These are phyloP conservation scores for Perca fluviatilis DNA, from an alignment of 2,113 vertebrate genomes.

Conservation along the genomic window DNA sequence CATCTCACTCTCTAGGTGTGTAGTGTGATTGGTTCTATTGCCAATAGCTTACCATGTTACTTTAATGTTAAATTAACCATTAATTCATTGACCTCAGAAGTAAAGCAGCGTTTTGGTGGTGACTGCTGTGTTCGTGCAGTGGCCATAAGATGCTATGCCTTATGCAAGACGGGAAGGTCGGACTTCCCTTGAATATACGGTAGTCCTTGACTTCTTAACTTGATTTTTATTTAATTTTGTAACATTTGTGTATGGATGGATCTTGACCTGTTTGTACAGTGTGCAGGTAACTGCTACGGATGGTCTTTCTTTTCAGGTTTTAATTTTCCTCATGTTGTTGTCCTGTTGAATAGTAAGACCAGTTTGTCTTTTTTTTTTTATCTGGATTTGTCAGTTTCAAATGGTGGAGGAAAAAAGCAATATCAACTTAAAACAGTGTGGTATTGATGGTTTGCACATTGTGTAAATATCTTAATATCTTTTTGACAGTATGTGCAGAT, in stretches of 20 bases:
- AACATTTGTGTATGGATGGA: slow-evolving; percentile 57
- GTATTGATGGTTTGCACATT: slow-evolving; percentile 82
- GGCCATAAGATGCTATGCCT: slow-evolving; percentile 80
- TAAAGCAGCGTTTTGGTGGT: slow-evolving; percentile 65
- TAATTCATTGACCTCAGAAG: slow-evolving; percentile 75
- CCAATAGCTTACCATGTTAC: slow-evolving; percentile 64
- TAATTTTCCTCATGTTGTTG: slow-evolving; percentile 55
- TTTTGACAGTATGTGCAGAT: slow-evolving; percentile 72
- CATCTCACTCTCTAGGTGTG: slow-evolving; percentile 63
- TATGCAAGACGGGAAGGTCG: slow-evolving; percentile 80
- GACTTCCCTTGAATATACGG: slow-evolving; percentile 78
- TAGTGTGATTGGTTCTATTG: slow-evolving; percentile 66
- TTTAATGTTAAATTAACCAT: slow-evolving; percentile 59
- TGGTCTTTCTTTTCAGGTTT: slow-evolving; percentile 66
- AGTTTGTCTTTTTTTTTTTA: slow-evolving; percentile 51
- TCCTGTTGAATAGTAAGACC: slow-evolving; percentile 54
- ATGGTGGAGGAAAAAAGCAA: slow-evolving; percentile 73
- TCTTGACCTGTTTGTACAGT: slow-evolving; percentile 56
- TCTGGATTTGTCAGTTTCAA: slow-evolving; percentile 60
- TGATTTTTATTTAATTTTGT: slow-evolving; percentile 85
- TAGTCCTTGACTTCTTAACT: slow-evolving; percentile 76
- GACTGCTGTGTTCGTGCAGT: slow-evolving; percentile 61
- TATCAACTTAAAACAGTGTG: slow-evolving; percentile 77
- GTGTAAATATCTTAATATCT: slow-evolving; percentile 83
- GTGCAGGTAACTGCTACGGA: slow-evolving; percentile 64